phyloP scores from a whole-genome alignment of 1,140 invertebrate genomes.

The Aphaenogaster floridana region DNA sequence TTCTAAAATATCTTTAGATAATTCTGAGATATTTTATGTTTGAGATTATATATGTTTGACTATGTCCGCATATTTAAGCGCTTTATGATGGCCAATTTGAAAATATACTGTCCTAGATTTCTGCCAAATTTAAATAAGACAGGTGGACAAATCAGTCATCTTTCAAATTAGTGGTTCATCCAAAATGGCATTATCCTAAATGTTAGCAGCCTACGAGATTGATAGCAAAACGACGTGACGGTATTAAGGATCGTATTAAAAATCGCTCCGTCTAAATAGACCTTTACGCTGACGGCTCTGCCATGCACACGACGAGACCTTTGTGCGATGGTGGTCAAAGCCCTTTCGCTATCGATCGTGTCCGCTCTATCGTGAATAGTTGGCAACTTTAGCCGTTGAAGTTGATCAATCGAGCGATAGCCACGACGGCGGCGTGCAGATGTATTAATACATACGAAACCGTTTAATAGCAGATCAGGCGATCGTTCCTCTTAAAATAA shows the following conservation, averaged over 20 bases:
- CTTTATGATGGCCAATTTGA: not conserved
- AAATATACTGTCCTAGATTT: not conserved
- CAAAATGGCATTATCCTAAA: not conserved
- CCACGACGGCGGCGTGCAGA: slow-evolving; percentile 23
- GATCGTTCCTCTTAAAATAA: not conserved
- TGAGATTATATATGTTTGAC: not conserved
- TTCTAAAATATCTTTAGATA: not conserved
- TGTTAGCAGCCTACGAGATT: not conserved
- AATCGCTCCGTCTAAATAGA: slow-evolving; percentile 45
- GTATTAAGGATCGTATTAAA: slow-evolving; percentile 38
- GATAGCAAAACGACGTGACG: not conserved
- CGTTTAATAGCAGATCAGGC: slow-evolving; percentile 6
- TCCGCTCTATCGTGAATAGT: slow-evolving; percentile 60
- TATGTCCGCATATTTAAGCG: not conserved
- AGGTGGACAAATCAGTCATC: not conserved
- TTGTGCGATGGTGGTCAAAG: slow-evolving; percentile 57
- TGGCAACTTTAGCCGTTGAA: slow-evolving; percentile 52
- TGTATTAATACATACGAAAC: slow-evolving; percentile 43
- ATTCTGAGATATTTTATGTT: not conserved
- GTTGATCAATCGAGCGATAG: slow-evolving; percentile 59
- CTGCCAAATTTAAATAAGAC: not conserved
- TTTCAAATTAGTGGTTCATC: not conserved
- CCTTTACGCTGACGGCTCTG: not conserved
- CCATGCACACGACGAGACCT: slow-evolving; percentile 36
- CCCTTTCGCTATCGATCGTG: slow-evolving; percentile 59